phyloP scores from a whole-genome alignment of 1,140 invertebrate genomes.

The Maniola jurtina region DNA sequence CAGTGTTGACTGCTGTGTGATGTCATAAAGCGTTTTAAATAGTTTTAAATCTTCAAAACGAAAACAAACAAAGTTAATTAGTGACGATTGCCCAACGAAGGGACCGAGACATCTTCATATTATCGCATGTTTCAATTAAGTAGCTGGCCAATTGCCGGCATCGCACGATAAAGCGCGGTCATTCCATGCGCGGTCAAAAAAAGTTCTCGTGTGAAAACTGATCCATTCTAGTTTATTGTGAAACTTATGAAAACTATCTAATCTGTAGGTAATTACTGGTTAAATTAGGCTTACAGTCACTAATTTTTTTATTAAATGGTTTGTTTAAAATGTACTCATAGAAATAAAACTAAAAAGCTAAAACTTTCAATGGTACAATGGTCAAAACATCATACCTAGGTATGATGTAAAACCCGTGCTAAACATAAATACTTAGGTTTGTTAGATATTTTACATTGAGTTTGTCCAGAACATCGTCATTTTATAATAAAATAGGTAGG shows the following conservation, averaged over 20 bases:
- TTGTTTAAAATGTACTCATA: too few species aligned
- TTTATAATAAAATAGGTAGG: too few species aligned
- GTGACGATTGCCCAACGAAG: constrained; percentile 51
- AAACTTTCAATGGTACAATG: too few species aligned
- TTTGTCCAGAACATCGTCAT: too few species aligned
- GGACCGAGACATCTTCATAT: constrained; percentile 38
- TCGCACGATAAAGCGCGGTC: constrained; percentile 35
- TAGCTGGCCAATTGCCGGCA: constrained; percentile 50
- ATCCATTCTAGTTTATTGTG: neutral
- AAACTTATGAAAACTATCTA: neutral
- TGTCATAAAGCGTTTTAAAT: constrained; percentile 9
- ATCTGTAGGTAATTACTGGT: too few species aligned
- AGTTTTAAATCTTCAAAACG: constrained; percentile 28
- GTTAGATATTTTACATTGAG: too few species aligned
- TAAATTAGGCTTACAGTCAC: too few species aligned
- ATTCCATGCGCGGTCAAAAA: constrained; percentile 38
- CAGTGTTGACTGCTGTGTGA: neutral
- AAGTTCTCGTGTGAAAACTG: constrained; percentile 55
- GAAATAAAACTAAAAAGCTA: too few species aligned
- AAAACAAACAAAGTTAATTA: constrained; percentile 54
- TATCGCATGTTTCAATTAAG: constrained; percentile 66
- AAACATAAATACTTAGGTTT: too few species aligned
- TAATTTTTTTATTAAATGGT: too few species aligned
- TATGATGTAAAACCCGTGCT: too few species aligned
- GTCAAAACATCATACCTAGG: too few species aligned